Evolutionary conservation across 2,797 vertebrate genomes (phyloP).

Genomic region (Erpetoichthys calabaricus): DNA sequence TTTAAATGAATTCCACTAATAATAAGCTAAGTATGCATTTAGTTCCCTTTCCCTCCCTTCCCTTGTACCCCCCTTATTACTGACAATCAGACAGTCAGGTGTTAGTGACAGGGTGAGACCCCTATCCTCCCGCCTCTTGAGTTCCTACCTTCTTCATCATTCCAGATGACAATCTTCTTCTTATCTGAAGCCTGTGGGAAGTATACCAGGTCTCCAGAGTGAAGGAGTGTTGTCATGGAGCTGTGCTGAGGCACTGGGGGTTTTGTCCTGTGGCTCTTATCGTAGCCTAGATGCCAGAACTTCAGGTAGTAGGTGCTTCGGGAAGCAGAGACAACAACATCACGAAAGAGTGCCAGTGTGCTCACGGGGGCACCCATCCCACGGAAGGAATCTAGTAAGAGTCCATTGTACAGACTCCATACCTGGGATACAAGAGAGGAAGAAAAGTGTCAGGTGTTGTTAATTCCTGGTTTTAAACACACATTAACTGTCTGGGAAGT

Average conservation of each 20-base stretch:
- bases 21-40: no score
- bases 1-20: no score
- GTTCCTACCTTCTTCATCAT: constrained; percentile 41
- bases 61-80: no score
- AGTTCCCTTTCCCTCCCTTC: no score
- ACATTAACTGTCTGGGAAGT: no score
- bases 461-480: no score
- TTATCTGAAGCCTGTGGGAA: constrained; percentile 44
- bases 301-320: constrained; percentile 24
- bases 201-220: constrained; percentile 36
- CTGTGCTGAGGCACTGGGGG: constrained; percentile 40
- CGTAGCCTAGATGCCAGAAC: constrained; percentile 52
- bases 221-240: constrained; percentile 35
- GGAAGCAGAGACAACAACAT: constrained; percentile 50
- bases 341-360: constrained; percentile 23
- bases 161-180: constrained; percentile 56
- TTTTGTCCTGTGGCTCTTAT: constrained; percentile 24
- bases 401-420: constrained; percentile 60
- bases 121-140: no score
- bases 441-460: no score
- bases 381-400: constrained; percentile 41
- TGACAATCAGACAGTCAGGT: no score
- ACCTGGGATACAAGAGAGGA: constrained; percentile 34
- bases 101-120: no score
- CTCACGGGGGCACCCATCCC: constrained; percentile 43